Conservation (phyloP, 1,140 invertebrate species). For the Chironomus striatipennis region DNA sequence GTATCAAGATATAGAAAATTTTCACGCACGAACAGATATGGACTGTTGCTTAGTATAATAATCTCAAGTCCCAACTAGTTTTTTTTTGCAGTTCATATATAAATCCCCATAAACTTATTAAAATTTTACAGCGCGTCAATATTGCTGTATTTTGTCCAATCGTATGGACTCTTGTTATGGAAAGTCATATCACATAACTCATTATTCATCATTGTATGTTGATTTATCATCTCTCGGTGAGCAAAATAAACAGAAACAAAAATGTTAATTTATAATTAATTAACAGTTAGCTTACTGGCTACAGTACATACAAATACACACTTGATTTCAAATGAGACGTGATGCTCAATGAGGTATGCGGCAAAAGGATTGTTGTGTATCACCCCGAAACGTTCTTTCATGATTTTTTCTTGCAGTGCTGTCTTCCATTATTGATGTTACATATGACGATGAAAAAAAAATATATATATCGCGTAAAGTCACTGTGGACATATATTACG, state of each 20-base stretch:
- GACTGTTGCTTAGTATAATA: not conserved
- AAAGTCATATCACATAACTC: not conserved
- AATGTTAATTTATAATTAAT: constrained; percentile 24
- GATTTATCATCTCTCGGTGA: not conserved
- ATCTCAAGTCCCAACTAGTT: constrained; percentile 7
- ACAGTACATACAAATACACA: not conserved
- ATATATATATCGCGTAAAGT: not conserved
- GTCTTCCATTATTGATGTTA: too few relatives aligned
- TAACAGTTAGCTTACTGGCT: constrained; percentile 8
- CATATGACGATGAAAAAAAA: too few relatives aligned
- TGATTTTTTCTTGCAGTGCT: too few relatives aligned
- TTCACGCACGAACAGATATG: constrained; percentile 11
- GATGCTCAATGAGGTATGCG: not conserved
- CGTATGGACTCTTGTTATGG: not conserved
- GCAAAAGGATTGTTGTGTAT: not conserved
- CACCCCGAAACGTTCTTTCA: not conserved
- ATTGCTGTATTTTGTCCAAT: not conserved
- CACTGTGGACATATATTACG: not conserved
- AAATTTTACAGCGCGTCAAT: not conserved
- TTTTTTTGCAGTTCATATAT: not conserved
- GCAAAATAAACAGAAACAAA: not conserved
- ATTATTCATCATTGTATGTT: constrained; percentile 20
- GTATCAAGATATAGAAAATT: not conserved
- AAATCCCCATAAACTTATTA: constrained; percentile 17
- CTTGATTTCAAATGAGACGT: not conserved